phyloP scores from a whole-genome alignment of 1,140 invertebrate species.

The Macrosteles quadrilineatus region DNA sequence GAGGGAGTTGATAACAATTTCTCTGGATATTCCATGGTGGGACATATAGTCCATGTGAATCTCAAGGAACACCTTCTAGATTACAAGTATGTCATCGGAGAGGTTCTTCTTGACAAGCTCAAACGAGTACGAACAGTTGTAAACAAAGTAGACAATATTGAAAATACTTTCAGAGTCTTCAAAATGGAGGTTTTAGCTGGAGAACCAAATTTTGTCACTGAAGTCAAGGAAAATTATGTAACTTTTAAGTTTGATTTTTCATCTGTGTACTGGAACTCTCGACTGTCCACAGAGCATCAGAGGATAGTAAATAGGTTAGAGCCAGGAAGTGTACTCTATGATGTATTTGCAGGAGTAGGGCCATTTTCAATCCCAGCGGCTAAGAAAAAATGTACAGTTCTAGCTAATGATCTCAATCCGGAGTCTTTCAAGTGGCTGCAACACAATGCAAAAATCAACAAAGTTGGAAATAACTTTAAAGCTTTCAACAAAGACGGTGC shows the following conservation, averaged over 20 bases:
- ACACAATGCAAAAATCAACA: conserved; percentile 81
- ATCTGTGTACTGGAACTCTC: conserved; percentile 97
- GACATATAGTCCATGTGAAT: conserved; percentile 95
- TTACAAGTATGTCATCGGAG: conserved; percentile 84
- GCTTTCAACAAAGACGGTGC: conserved; percentile 85
- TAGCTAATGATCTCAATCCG: conserved; percentile 97
- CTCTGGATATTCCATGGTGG: conserved; percentile 82
- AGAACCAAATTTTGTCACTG: conserved; percentile 70
- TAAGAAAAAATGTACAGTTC: conserved; percentile 71
- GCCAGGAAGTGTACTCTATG: conserved; percentile 78
- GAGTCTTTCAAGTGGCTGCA: conserved; percentile 84
- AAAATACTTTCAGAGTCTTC: conserved; percentile 90
- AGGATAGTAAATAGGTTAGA: conserved; percentile 70
- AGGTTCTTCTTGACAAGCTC: conserved; percentile 76
- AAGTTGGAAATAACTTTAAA: conserved; percentile 62
- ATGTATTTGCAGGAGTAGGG: conserved; percentile 95
- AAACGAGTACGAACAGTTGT: conserved; percentile 78
- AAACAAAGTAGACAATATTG: conserved; percentile 87
- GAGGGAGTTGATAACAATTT: conserved; percentile 65
- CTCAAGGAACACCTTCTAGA: conserved; percentile 77
- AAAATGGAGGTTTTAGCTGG: conserved; percentile 88
- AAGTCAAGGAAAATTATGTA: conserved; percentile 81
- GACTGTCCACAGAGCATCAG: conserved; percentile 86
- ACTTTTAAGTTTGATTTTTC: conserved; percentile 95
- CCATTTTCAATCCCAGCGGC: conserved; percentile 91